Base-by-base conservation (phyloP, 2,888 invertebrate genomes). In the Folsomia candida region DNA sequence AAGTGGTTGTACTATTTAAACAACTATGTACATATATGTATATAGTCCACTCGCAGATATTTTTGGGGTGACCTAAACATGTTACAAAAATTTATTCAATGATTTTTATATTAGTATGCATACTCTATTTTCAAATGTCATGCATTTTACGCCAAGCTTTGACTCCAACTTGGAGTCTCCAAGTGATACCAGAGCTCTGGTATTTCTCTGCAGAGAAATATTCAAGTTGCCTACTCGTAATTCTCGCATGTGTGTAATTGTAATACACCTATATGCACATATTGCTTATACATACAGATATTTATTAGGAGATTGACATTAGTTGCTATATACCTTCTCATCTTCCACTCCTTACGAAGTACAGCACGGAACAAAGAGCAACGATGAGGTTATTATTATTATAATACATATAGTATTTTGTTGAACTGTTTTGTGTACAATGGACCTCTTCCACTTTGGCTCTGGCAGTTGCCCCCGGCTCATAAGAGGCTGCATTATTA, bases 401-500 rank as follows among this genome's bases (percentile, higher is more conserved):
- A 14, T 4, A 37, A 37, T 37, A 37, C 4, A 14, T 37, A 14
- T 9, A 37, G 37, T 37, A 37, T 37, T 9, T 9, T 9, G 14
- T 37, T 37, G 37, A 37, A 37, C 37, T 60, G 67, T 22, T 66
- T 18, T 26, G 61, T 71, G 63, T 71, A 60, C 60, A 72, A 70
- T 76, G 76, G 70, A 70, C 76, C 70, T 67, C 37, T 37, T 37
- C 37, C 37, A n/a, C n/a, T n/a, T n/a, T n/a, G n/a, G n/a, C n/a
- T 37, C 37, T 37, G 14, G 37, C 69, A 71, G 74, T 74, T 66
- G 74, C 76, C 71, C 3, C 18, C 27, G 72, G 76, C 69, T 54
- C 61, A 70, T 29, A 47, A 64, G 64, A 24, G 51, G 69, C 72
- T 74, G 80, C 80, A 79, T 80, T 80, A 80, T 80, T 80, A 80